Evolutionary conservation across 2,113 vertebrate species (phyloP).

Genomic region (Ophthalmolycus amberensis): DNA sequence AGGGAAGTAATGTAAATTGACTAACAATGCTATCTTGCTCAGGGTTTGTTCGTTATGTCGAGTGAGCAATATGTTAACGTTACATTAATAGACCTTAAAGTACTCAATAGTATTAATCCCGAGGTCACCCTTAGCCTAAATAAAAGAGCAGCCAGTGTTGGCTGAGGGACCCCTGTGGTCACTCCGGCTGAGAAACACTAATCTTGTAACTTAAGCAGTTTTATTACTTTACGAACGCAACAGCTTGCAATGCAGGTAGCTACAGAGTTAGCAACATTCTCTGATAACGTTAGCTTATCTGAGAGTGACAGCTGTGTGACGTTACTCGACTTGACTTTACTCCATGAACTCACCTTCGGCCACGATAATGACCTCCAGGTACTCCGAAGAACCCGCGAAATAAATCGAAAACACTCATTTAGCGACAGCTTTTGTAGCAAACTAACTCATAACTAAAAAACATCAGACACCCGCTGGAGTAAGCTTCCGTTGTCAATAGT

Average conservation of each 20-base stretch:
- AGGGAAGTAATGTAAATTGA: neutral
- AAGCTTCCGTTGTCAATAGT: slow-evolving; percentile 39
- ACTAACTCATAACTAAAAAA: slow-evolving; percentile 35
- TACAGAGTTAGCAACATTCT: neutral
- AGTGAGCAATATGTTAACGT: neutral
- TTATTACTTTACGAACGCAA: neutral
- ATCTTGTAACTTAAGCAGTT: slow-evolving; percentile 18
- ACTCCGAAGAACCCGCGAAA: slow-evolving; percentile 84
- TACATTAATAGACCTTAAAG: neutral
- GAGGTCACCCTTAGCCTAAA: neutral
- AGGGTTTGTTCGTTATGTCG: neutral
- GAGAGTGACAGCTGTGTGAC: neutral
- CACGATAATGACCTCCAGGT: slow-evolving; percentile 70
- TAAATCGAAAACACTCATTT: slow-evolving; percentile 86
- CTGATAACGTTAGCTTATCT: slow-evolving; percentile 32
- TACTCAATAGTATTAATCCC: slow-evolving; percentile 6
- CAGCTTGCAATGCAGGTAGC: neutral
- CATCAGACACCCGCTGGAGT: rapidly evolving
- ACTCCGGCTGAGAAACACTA: slow-evolving; percentile 22
- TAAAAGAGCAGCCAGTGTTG: neutral
- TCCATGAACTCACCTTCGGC: slow-evolving; percentile 70
- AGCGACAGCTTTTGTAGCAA: neutral
- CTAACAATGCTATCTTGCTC: neutral
- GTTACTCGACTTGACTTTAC: neutral
- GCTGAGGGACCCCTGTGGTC: slow-evolving; percentile 39